These are phyloP conservation scores for Cossypha heuglini DNA, from an alignment of 2,797 vertebrate species.

Conservation along the genomic window DNA sequence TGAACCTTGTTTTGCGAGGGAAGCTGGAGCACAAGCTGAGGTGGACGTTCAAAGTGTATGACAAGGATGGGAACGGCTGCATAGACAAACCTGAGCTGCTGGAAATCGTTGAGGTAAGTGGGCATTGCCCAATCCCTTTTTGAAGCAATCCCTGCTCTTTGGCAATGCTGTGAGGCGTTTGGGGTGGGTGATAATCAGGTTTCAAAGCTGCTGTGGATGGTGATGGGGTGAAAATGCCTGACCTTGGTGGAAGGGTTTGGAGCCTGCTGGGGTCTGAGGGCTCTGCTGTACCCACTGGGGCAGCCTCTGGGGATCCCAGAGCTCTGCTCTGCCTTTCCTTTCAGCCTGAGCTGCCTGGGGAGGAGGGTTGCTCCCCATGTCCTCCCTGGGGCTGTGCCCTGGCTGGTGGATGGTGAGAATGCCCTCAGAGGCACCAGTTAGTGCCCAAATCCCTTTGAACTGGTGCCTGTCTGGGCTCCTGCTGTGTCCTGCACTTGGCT, in stretches of 20 bases:
- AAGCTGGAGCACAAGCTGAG: slow-evolving; percentile 94
- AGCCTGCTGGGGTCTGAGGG: background rate
- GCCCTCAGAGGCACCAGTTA: background rate
- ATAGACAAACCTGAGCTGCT: slow-evolving; percentile 91
- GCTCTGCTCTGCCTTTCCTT: background rate
- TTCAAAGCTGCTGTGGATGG: background rate
- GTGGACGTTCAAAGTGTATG: slow-evolving; percentile 98
- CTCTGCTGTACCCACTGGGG: background rate
- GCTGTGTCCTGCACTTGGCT: background rate
- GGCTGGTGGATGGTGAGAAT: background rate
- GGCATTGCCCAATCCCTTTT: background rate
- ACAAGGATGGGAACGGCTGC: slow-evolving; percentile 94
- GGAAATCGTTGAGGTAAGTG: slow-evolving; percentile 77
- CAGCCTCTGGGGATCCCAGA: too few relatives aligned
- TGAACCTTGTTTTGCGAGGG: slow-evolving; percentile 91
- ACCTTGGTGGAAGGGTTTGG: background rate
- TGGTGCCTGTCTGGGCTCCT: background rate
- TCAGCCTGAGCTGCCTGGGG: background rate
- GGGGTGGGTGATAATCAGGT: background rate
- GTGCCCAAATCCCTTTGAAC: background rate
- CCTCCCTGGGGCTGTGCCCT: background rate
- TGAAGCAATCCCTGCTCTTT: background rate
- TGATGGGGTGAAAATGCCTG: background rate
- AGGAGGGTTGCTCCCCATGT: background rate
- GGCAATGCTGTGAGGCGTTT: background rate